Evolutionary conservation across 1,140 invertebrate genomes (phyloP).

Genomic region (Papilio dardanus): DNA sequence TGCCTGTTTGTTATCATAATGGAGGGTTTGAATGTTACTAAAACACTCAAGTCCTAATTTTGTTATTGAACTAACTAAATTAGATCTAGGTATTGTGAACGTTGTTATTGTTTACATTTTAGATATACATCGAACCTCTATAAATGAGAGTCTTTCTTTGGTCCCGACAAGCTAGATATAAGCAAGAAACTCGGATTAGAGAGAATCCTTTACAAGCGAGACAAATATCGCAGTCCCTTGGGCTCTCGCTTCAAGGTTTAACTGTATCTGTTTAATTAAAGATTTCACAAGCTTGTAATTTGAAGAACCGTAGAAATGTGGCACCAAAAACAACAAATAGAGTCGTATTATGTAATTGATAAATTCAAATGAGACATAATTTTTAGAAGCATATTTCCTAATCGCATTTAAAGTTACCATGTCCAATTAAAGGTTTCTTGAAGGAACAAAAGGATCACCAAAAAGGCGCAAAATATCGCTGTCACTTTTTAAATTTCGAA

Average conservation of each 20-base stretch:
- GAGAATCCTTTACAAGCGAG: too few relatives aligned
- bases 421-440: conserved; percentile 2
- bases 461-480: conserved; percentile 26
- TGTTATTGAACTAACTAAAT: background rate
- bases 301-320: background rate
- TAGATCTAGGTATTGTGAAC: background rate
- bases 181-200: too few relatives aligned
- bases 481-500: conserved; percentile 38
- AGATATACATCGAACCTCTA: too few relatives aligned
- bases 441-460: background rate
- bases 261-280: too few relatives aligned
- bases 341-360: background rate
- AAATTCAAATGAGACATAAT: background rate
- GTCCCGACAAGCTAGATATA: too few relatives aligned
- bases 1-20: conserved; percentile 26
- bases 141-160: too few relatives aligned
- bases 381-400: background rate
- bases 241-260: too few relatives aligned
- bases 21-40: background rate
- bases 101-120: too few relatives aligned
- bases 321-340: background rate
- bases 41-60: background rate
- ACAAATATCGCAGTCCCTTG: too few relatives aligned
- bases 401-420: background rate
- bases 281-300: too few relatives aligned